These are phyloP conservation scores for Terebella lapidaria DNA, from an alignment of 2,888 invertebrate genomes.

Conservation along the genomic window DNA sequence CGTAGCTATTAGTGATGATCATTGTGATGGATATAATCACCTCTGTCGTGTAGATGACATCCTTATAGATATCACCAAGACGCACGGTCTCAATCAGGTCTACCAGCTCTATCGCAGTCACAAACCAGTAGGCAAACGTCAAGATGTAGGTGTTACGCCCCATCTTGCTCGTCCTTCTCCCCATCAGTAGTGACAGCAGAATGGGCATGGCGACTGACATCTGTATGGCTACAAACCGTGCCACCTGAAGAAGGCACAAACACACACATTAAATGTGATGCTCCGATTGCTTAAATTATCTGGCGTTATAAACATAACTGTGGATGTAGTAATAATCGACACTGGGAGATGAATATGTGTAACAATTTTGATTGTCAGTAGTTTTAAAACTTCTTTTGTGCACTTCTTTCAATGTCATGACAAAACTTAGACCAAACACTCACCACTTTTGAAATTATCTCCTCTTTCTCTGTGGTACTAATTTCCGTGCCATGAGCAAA, in stretches of 20 bases:
- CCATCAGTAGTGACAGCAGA: conserved; percentile 25
- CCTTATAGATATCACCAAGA: conserved; percentile 12
- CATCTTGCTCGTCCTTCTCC: conserved; percentile 28
- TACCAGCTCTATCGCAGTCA: conserved; percentile 22
- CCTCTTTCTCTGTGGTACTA: background rate
- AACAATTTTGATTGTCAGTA: no score
- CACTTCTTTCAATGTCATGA: no score
- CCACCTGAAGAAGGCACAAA: background rate
- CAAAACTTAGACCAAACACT: background rate
- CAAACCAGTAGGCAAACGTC: conserved; percentile 24
- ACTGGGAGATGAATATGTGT: no score
- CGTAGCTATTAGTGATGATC: conserved; percentile 17
- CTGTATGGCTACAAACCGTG: conserved; percentile 11
- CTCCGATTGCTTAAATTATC: background rate
- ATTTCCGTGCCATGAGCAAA: background rate
- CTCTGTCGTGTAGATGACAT: conserved; percentile 16
- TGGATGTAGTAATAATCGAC: no score
- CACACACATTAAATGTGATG: background rate
- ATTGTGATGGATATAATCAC: conserved; percentile 15
- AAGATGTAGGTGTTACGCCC: conserved; percentile 19
- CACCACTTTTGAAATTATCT: background rate
- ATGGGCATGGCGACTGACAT: conserved; percentile 19
- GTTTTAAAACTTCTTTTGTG: no score
- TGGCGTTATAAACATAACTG: background rate
- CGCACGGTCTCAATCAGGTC: conserved; percentile 21